Evolutionary conservation across 2,888 invertebrate species (phyloP), one percentile per base, ranked within the genome.

Genomic region (Drosophila rellima): DNA sequence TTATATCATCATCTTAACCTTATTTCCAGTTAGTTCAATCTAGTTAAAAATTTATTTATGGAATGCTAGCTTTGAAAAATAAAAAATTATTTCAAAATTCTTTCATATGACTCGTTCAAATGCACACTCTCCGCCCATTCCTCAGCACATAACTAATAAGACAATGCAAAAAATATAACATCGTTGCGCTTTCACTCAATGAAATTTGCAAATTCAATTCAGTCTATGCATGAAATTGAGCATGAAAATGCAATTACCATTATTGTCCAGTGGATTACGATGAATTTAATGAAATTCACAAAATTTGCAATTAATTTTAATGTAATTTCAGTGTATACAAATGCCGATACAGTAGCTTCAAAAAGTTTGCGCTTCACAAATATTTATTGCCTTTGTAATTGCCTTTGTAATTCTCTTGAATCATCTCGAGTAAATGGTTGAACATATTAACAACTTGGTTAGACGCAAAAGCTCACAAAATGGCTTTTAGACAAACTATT

Each of bases 381-480:
- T 78, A 73, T 80, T 78, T 64, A 70, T 67, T 61, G 52, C 62
- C 63, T 65, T 76, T 69, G 57, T 62, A 39, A 62, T 51, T 45
- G 52, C 62, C 63, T 65, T 76, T 69, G 57, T 62, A 39, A 62
- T 51, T 45, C 45, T 54, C 50, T 60, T 17, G 26, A 59, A 69
- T 40, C 62, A 45, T 63, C 62, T 67, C 60, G 31, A 74, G 59
- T 68, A 74, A 75, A 79, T 80, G 62, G 70, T 68, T 78, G 70
- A 77, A 62, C 70, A 78, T 80, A 78, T 74, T 78, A 80, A 77
- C 75, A 82, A 80, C 66, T 74, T 79, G 82, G 77, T 81, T 75
- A 85, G 82, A 88, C 89, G 59, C 83, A 89, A 79, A 37, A 77
- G 74, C 80, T 80, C 84, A 82, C 82, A 83, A 74, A 85, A 80